Base-by-base conservation (phyloP, 2,797 vertebrate species). In the Molossus alvarezi region DNA sequence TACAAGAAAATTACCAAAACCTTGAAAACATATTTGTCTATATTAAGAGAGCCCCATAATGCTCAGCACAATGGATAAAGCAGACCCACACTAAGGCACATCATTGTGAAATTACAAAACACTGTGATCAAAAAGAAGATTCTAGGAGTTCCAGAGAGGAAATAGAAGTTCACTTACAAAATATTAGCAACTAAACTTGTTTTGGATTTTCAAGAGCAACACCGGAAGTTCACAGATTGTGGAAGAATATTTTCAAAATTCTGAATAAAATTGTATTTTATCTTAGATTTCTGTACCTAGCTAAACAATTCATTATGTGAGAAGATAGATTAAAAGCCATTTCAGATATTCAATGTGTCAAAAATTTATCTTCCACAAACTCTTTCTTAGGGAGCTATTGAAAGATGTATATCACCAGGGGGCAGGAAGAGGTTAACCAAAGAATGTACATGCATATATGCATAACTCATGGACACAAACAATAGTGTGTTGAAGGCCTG, bases 21-120 rank as follows among this genome's bases (percentile, higher is more conserved):
- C 51, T 87, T 23, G 48, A 91, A 73, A 91, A 45, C 18, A 57
- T 65, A 53, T 37, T 67, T 75, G 71, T 87, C 41, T n/a, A 86
- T 23, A 65, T 81, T 81, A 81, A 58, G 25, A 58, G 17, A 29
- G 13, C 3, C 23, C 58, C 18, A 75, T 75, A 81, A 37, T 53
- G 10, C 23, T 57, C 9, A 91, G 23, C 29, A 53, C 23, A 91
- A 51, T 21, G 4, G 41, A 15, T 81, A 17, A 81, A 95, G 58
- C 51, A 86, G 37, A 27, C 18, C n/a, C 13, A 51, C 17, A 15
- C 58, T 73, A 81, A 91, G 18, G 18, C 25, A 41, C 72, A 15
- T 80, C 67, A 33, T 20, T 72, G 25, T 14, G 10, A 80, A 71
- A 81, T 85, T 73, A 81, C 25, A 80, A 65, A 87, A 75, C 37